Conservation (phyloP, 23 tunicate genomes). For the Trididemnum clinides region DNA sequence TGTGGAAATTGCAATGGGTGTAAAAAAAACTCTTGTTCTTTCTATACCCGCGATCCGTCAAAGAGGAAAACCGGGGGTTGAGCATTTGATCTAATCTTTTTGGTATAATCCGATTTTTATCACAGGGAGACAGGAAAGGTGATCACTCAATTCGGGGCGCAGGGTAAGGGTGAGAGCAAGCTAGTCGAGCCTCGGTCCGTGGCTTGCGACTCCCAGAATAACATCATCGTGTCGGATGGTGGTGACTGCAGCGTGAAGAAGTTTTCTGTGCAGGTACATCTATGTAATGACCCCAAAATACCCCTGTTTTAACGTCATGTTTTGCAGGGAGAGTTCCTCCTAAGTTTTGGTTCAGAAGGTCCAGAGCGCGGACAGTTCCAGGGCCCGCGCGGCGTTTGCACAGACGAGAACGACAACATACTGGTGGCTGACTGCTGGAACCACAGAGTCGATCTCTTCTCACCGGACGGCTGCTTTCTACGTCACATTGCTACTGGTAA, state of each 20-base stretch:
- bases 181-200: conserved; percentile 89
- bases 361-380: conserved; percentile 89
- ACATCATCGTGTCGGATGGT: conserved; percentile 92
- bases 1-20: no score
- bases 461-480: conserved; percentile 87
- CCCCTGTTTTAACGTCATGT: no score
- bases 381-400: conserved; percentile 90
- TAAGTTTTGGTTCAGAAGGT: conserved; percentile 88
- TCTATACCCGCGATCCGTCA: no score
- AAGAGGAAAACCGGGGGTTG: no score
- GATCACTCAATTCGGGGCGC: conserved; percentile 67
- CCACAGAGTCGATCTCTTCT: conserved; percentile 91
- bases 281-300: no score
- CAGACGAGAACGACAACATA: conserved; percentile 83
- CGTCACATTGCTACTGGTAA: conserved; percentile 86
- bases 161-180: conserved; percentile 80
- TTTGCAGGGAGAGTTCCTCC: conserved; percentile 84
- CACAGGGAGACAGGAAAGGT: conserved; percentile 59
- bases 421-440: conserved; percentile 97
- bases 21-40: no score
- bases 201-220: conserved; percentile 90
- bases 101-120: background rate
- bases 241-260: conserved; percentile 95
- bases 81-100: no score
- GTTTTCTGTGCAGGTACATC: conserved; percentile 72